Base-by-base conservation (phyloP, 2,888 invertebrate species). In the Orthosia gothica region DNA sequence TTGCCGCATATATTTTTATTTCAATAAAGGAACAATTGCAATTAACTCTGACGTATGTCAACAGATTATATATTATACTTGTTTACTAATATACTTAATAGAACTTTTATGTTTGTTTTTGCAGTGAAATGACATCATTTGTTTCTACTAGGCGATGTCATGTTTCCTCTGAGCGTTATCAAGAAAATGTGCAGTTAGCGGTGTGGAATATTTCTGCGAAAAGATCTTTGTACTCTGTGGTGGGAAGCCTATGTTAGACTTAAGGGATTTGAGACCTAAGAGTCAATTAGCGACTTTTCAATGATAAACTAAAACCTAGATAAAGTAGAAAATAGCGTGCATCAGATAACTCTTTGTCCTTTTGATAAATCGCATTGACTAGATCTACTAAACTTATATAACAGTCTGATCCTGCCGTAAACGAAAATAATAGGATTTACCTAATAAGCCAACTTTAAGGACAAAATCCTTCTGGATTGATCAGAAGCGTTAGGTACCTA, bases 81-180 rank as follows among this genome's bases (percentile, higher is more conserved):
- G 65, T 82, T 66, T 82, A 79, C 59, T 58, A 47, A 49, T 11
- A 20, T 23, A 20, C 20, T 18, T 61, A 65, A 40, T 49, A 61
- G 52, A 65, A 57, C 23, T 12, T 7, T 20, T 7, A 23, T 26
- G 67, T 70, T 74, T 80, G 58, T 68, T 59, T 81, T 26, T 57
- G 54, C 16, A 54, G 32, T 45, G 55, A 16, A 68, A 62, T 81
- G 70, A 81, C 64, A 70, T 83, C 74, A 83, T 62, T 49, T 70
- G 52, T 50, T 67, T 75, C 59, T 64, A 74, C 64, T 75, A 55
- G n/a, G 16, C 49, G 18, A 65, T 65, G 77, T 64, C 58, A 76
- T 58, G 16, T 61, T 58, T 63, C 63, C 71, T 70, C 15, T 26
- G n/a, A 13, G 12, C 45, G 55, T 23, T 76, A 61, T 73, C 54